Evolutionary conservation across 2,888 invertebrate species (phyloP), one percentile per base, ranked within the genome.

Genomic region (Petrolisthes manimaculis): DNA sequence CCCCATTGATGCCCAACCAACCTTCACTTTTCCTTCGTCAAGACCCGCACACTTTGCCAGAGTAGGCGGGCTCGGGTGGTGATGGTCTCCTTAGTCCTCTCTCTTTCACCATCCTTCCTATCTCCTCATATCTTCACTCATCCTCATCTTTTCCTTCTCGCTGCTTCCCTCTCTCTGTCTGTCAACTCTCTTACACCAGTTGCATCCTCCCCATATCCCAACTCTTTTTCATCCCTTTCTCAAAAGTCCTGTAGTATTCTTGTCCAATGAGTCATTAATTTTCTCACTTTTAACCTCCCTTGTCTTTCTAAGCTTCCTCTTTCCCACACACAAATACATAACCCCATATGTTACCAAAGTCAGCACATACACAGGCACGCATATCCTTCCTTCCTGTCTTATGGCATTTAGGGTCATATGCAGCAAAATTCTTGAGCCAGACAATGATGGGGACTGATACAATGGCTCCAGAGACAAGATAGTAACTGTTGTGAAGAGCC

Each of bases 11-110:
- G n/a, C 67, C 82, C 67, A n/a, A 18, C 55, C 54, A 37, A 24
- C 37, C 53, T 53, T 54, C 56, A 56, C 53, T 79, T 51, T 24
- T 71, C 21, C 18, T n/a, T 14, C 18, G 56, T 81, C 21, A 6
- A 71, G 21, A 14, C n/a, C 71, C 21, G 54, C 14, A 24, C 53
- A 51, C 71, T 24, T 8, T 37, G 79, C 75, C 71, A 54, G 71
- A 74, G 79, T 84, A 84, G 80, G 37, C 79, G 12, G 74, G 80
- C 83, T 69, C 55, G 87, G 87, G 87, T 84, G 83, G 87, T 87
- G 87, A 87, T 61, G 80, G 87, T 80, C 80, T 84, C 71, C 71
- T 53, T 24, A 14, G 82, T 67, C 54, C 5, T 84, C 54, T n/a
- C 71, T n/a, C 8, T 81, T 75, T 61, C 21, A 80, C 54, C 74